Evolutionary conservation across 1,140 invertebrate genomes (phyloP), one percentile per base, ranked within the genome.

Genomic region (Aporrectodea caliginosa): DNA sequence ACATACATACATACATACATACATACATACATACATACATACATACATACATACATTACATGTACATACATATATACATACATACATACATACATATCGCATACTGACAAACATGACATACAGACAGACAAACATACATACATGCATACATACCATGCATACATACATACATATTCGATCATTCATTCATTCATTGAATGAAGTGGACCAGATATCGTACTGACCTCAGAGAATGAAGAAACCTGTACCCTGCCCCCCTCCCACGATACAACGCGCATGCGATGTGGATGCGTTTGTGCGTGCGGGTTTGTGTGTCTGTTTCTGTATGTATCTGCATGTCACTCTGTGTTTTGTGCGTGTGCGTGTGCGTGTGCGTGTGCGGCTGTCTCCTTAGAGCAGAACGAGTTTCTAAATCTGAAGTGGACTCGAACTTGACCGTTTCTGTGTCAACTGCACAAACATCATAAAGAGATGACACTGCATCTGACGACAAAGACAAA

Each of bases 11-110:
- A 12, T 72, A 68, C 58, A 68, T 68, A 68, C 58, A 68, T 68
- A 68, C 58, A 68, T 68, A 68, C 58, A 68, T 68, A 68, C 58
- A 68, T 68, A 68, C 58, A 68, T 68, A 68, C 58, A 68, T 68
- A 68, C 58, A 68, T 68, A 68, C 58, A 68, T 68, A 16, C 58
- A 68, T 14, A n/a, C n/a, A n/a, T n/a, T n/a, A n/a, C n/a, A n/a
- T n/a, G n/a, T n/a, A n/a, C n/a, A n/a, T n/a, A n/a, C 58, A 68
- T 68, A 68, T 27, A 68, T 68, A 68, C 58, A 68, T 68, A 68
- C 58, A 68, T 68, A 68, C 58, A 68, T 68, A 68, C 58, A 68
- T 68, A 68, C 58, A 68, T 68, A 68, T n/a, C n/a, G n/a, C n/a
- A n/a, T n/a, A n/a, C n/a, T n/a, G n/a, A n/a, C n/a, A n/a, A n/a